Evolutionary conservation across 1,140 invertebrate species (phyloP), one percentile per base, ranked within the genome.

Genomic region (Coptotermes formosanus): DNA sequence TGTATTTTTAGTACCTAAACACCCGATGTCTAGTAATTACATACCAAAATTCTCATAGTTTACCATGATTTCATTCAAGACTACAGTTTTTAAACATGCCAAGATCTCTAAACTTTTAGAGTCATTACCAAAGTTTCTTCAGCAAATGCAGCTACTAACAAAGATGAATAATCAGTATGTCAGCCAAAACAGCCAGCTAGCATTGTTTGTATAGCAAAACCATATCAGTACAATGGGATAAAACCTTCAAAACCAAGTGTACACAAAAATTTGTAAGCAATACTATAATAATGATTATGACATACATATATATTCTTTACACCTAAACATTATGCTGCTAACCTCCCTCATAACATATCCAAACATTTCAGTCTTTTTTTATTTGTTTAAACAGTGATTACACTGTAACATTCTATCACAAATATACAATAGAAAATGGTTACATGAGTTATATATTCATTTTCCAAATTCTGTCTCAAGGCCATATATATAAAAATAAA

Each of bases 351-450:
- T 21, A 75, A 75, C 25, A 75, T 8, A 75, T 75, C n/a, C 64
- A 75, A 75, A n/a, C n/a, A 64, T 75, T 30, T 75, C 64, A 75
- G 64, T 75, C 64, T 75, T 64, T 64, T 64, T 64, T 38, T 38
- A 38, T 38, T 38, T n/a, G 7, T 64, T 64, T 64, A 23, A 64
- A 64, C 59, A 64, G 59, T 64, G 59, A 64, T 23, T 75, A 75
- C 64, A 30, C n/a, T 75, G 64, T 30, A 16, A 75, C 16, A 30
- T 25, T 30, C 11, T 23, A 64, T 75, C 64, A 75, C 64, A 75
- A 75, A 75, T 30, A 75, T 75, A 75, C 64, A 75, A 75, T 75
- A 75, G 25, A n/a, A 11, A 75, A n/a, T 75, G 25, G n/a, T 75
- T 75, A 75, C 64, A 30, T 30, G 64, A 75, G n/a, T 30, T 75